Conservation (phyloP, 1,140 invertebrate genomes). For the Epicauta chinensis region DNA sequence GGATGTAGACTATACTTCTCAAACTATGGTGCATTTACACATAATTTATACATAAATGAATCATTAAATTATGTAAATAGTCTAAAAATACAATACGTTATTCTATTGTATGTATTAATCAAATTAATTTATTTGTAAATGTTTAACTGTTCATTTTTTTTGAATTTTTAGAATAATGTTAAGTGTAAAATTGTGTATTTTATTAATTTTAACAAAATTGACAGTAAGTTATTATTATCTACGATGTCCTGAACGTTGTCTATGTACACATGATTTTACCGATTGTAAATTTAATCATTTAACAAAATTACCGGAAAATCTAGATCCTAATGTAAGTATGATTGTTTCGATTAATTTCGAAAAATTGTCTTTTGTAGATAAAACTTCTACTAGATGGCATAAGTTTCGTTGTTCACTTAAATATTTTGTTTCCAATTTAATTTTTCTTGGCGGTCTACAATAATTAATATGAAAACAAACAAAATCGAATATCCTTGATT, state of each 20-base stretch:
- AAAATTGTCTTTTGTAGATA: too few relatives aligned
- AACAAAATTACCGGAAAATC: constrained; percentile 13
- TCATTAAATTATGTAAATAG: not conserved
- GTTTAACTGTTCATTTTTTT: too few relatives aligned
- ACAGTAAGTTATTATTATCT: not conserved
- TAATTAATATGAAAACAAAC: too few relatives aligned
- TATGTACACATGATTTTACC: constrained; percentile 15
- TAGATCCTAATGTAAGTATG: constrained; percentile 24
- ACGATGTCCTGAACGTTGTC: constrained; percentile 21
- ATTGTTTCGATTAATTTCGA: too few relatives aligned
- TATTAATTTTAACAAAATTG: not conserved
- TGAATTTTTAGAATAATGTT: constrained; percentile 4
- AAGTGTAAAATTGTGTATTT: constrained; percentile 9
- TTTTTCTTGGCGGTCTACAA: too few relatives aligned
- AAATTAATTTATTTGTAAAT: not conserved
- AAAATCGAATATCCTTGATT: too few relatives aligned
- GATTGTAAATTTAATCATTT: constrained; percentile 19
- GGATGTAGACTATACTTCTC: too few relatives aligned
- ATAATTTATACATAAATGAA: not conserved
- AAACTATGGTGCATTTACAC: too few relatives aligned
- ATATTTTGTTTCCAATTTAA: too few relatives aligned
- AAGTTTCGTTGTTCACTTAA: too few relatives aligned
- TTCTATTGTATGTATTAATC: not conserved
- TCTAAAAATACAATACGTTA: not conserved
- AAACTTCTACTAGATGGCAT: too few relatives aligned